A percentile compares a stretch with the other conserved stretches of the same genome.
Evolutionary conservation across 2,797 vertebrate genomes (phyloP).

Genomic region (Sus cebifrons): DNA sequence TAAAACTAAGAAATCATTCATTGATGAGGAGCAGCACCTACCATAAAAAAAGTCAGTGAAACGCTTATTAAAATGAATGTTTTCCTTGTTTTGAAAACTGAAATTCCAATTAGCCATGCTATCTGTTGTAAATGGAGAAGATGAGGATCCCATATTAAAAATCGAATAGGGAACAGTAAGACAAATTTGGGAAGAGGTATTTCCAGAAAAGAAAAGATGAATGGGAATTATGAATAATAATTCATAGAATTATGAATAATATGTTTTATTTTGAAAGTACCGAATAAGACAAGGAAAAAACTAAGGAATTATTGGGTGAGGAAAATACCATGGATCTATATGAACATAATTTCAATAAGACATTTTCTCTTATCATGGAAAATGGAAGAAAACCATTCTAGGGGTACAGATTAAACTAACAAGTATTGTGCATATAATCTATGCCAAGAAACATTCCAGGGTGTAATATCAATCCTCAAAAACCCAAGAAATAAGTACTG

Average conservation of each 20-base stretch:
- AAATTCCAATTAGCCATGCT: background rate
- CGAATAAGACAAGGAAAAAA: background rate
- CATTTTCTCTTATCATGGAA: background rate
- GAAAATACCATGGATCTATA: background rate
- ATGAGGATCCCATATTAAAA: background rate
- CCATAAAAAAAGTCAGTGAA: background rate
- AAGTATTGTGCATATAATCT: background rate
- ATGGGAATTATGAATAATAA: background rate
- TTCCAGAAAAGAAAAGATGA: background rate
- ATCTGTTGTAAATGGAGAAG: background rate
- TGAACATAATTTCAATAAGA: background rate
- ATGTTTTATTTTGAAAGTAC: slow-evolving; percentile 16
- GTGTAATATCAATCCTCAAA: background rate
- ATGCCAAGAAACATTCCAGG: background rate
- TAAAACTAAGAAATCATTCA: background rate
- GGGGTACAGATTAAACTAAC: background rate
- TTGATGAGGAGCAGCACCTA: background rate
- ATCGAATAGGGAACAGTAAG: background rate
- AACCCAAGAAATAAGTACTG: background rate
- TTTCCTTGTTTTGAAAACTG: background rate
- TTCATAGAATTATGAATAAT: background rate
- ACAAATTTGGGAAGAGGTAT: background rate
- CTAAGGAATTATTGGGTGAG: background rate
- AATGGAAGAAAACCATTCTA: background rate
- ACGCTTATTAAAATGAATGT: background rate